Evolutionary conservation across 2,797 vertebrate genomes (phyloP).

Genomic region (Discoglossus pictus): DNA sequence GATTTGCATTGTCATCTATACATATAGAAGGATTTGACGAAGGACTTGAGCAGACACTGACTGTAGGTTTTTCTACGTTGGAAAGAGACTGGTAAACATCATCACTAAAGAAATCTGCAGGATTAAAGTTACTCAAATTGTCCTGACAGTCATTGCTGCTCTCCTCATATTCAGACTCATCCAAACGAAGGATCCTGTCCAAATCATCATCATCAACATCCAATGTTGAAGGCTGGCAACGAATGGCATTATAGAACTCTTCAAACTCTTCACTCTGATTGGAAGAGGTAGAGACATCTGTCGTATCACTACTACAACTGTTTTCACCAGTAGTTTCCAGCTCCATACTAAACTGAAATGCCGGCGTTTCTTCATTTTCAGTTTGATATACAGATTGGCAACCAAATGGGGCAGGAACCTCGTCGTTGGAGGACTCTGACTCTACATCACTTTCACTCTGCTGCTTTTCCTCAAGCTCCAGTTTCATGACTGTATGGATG

Average conservation of each 20-base stretch:
- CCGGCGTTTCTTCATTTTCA: slow-evolving; percentile 62
- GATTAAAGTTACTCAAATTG: slow-evolving; percentile 80
- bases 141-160: slow-evolving; percentile 64
- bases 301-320: slow-evolving; percentile 95
- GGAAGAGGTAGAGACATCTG: slow-evolving; percentile 83
- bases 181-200: slow-evolving; percentile 86
- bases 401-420: slow-evolving; percentile 57
- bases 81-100: slow-evolving; percentile 68
- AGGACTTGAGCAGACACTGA: slow-evolving; percentile 56
- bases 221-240: slow-evolving; percentile 67
- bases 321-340: slow-evolving; percentile 77
- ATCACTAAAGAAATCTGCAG: slow-evolving; percentile 77
- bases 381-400: slow-evolving; percentile 42
- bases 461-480: slow-evolving; percentile 90
- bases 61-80: slow-evolving; percentile 13
- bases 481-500: slow-evolving; percentile 94
- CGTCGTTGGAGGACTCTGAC: slow-evolving; percentile 51
- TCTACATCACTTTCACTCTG: slow-evolving; percentile 68
- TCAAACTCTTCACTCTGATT: slow-evolving; percentile 78
- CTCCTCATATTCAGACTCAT: slow-evolving; percentile 75
- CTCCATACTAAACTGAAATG: slow-evolving; percentile 78
- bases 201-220: slow-evolving; percentile 82
- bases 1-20: slow-evolving; percentile 93
- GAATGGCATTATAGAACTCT: slow-evolving; percentile 58
- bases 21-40: slow-evolving; percentile 75